Conservation (phyloP, 1,140 invertebrate genomes). For the Drosophila nannoptera region DNA sequence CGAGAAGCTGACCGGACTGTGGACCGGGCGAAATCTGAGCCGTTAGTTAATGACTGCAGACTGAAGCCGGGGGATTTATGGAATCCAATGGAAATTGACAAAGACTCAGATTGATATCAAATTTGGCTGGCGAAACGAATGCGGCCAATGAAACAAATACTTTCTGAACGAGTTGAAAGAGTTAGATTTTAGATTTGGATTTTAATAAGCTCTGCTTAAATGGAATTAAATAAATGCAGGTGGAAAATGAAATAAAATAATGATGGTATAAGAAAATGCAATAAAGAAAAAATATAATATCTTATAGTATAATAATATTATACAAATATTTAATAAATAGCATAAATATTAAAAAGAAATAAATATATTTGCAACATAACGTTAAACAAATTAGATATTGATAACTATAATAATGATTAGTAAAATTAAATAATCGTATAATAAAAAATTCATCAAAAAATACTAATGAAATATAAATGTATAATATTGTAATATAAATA, state of each 20-base stretch:
- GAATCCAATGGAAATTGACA: conserved; percentile 1
- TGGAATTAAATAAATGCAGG: background rate
- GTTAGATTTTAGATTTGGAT: background rate
- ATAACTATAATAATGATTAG: too few species aligned
- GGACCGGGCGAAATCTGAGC: conserved; percentile 21
- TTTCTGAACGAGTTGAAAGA: too few species aligned
- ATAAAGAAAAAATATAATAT: too few species aligned
- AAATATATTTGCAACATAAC: background rate
- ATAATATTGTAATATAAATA: too few species aligned
- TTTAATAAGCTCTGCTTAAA: background rate
- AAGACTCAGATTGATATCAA: background rate
- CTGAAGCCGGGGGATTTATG: background rate
- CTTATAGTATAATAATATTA: too few species aligned
- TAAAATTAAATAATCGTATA: too few species aligned
- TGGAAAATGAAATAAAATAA: background rate
- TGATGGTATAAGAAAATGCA: too few species aligned
- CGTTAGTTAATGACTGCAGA: conserved; percentile 21
- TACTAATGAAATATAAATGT: too few species aligned
- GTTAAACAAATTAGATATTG: too few species aligned
- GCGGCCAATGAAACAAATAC: too few species aligned
- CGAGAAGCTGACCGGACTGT: conserved; percentile 1
- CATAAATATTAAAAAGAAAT: background rate
- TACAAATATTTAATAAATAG: too few species aligned
- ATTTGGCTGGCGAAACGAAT: background rate
- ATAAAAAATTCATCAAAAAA: too few species aligned